Percentiles rank a stretch among this genome's conserved stretches.
These are phyloP conservation scores for Turdus rufiventris DNA, from an alignment of 2,113 vertebrate genomes.

Conservation along the genomic window DNA sequence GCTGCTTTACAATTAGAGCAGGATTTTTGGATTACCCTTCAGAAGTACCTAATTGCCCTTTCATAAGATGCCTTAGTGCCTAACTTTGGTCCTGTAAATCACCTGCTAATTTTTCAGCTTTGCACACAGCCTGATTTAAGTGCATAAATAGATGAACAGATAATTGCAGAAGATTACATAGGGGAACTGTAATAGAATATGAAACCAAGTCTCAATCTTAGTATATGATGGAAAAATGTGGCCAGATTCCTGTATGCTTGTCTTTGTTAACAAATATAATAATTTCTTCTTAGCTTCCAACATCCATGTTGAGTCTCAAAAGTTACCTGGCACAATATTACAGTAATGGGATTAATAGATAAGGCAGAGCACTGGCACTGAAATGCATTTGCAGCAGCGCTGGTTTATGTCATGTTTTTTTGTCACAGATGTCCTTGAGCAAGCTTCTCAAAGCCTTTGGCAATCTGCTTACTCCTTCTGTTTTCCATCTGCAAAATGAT, in stretches of 20 bases:
- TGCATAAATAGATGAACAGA: background rate
- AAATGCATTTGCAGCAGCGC: background rate
- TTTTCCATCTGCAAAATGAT: conserved; percentile 46
- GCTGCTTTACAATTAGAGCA: background rate
- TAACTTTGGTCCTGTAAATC: conserved; percentile 7
- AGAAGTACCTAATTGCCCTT: background rate
- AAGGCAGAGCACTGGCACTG: background rate
- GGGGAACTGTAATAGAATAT: background rate
- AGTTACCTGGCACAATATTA: background rate
- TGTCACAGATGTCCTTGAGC: conserved; percentile 31
- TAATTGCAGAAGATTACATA: background rate
- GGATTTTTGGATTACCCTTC: conserved; percentile 9
- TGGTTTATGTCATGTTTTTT: conserved; percentile 39
- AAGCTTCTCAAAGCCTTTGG: conserved; percentile 43
- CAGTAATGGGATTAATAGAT: background rate
- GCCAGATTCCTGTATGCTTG: background rate
- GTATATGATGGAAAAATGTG: background rate
- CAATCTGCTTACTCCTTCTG: conserved; percentile 50
- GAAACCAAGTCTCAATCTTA: rapidly evolving
- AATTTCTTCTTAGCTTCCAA: background rate
- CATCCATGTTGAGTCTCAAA: background rate
- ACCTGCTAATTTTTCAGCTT: conserved; percentile 39
- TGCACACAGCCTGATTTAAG: background rate
- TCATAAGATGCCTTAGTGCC: background rate
- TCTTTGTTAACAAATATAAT: background rate